Base-by-base conservation (phyloP, 2,888 invertebrate genomes). In the Tanytarsus gracilentus region DNA sequence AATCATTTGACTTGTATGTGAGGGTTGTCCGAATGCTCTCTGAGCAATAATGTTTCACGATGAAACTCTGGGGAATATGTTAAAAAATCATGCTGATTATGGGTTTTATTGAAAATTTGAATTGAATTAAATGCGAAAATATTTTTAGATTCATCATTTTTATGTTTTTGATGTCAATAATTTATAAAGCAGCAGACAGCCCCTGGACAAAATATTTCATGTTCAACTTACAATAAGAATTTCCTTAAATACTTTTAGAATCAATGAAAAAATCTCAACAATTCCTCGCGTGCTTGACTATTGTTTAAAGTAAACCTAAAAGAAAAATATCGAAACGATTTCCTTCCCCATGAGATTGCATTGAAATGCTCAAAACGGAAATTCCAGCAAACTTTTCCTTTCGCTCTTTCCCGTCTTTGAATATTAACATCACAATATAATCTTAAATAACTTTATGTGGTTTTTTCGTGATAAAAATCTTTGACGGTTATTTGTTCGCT, bases 381-480 rank as follows among this genome's bases (percentile, higher is more conserved):
- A 30, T 51, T 51, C 30, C 51, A 16, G 18, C 9, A 51, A 51
- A 51, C 29, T 51, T 51, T 51, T 33, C n/a, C 33, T 33, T 33
- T 33, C n/a, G 9, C 39, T 40, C 21, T 40, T 40, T 40, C 4
- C 40, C 9, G 11, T 44, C 44, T 9, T 44, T 44, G 6, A 23
- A 11, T 36, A 16, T 5, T 2, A 36, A 16, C n/a, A n/a, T n/a
- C n/a, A n/a, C n/a, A n/a, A n/a, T n/a, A n/a, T n/a, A n/a, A n/a
- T n/a, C n/a, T n/a, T n/a, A n/a, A n/a, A n/a, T n/a, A n/a, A n/a
- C n/a, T n/a, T 6, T 30, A 6, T 30, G 30, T 30, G 30, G n/a
- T n/a, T n/a, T n/a, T n/a, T n/a, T n/a, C n/a, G n/a, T n/a, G n/a
- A n/a, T n/a, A n/a, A n/a, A n/a, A 30, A 30, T 30, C 30, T 30